phyloP scores from a whole-genome alignment of 1,140 invertebrate genomes.

The Oncopodura yosiiana region DNA sequence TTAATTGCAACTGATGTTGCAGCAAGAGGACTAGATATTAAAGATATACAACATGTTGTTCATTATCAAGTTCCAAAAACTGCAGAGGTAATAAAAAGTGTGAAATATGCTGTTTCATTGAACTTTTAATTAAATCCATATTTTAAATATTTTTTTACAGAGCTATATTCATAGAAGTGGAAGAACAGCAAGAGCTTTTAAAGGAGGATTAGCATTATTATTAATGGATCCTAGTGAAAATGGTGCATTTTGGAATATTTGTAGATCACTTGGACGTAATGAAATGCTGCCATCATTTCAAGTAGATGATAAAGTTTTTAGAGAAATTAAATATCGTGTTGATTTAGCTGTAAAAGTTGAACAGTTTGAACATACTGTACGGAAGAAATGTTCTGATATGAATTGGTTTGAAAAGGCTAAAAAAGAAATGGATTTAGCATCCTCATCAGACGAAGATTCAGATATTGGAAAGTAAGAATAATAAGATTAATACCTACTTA shows the following conservation, averaged over 20 bases:
- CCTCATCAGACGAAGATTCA: conserved; percentile 21
- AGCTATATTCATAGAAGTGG: conserved; percentile 94
- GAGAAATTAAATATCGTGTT: conserved; percentile 59
- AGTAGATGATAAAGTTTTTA: conserved; percentile 56
- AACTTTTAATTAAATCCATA: not conserved
- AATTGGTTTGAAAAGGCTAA: conserved; percentile 70
- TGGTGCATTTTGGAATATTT: conserved; percentile 66
- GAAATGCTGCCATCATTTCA: conserved; percentile 75
- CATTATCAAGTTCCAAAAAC: conserved; percentile 96
- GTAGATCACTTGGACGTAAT: conserved; percentile 67
- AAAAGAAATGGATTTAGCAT: conserved; percentile 31
- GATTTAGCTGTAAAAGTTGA: conserved; percentile 69
- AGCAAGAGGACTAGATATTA: conserved; percentile 91
- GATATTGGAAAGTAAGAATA: conserved; percentile 18
- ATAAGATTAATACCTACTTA: not conserved
- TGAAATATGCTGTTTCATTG: too few species aligned
- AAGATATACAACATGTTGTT: conserved; percentile 84
- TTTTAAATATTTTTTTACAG: conserved; percentile 40
- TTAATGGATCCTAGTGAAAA: conserved; percentile 82
- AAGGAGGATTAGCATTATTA: conserved; percentile 81
- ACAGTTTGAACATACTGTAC: conserved; percentile 55
- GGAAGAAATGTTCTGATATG: conserved; percentile 56
- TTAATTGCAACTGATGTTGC: conserved; percentile 97
- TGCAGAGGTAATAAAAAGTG: conserved; percentile 57
- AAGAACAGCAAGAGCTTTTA: conserved; percentile 78